A percentile compares a stretch with the other conserved stretches of the same genome.
Conservation (phyloP, 2,888 invertebrate species). For the Cryptus armator region DNA sequence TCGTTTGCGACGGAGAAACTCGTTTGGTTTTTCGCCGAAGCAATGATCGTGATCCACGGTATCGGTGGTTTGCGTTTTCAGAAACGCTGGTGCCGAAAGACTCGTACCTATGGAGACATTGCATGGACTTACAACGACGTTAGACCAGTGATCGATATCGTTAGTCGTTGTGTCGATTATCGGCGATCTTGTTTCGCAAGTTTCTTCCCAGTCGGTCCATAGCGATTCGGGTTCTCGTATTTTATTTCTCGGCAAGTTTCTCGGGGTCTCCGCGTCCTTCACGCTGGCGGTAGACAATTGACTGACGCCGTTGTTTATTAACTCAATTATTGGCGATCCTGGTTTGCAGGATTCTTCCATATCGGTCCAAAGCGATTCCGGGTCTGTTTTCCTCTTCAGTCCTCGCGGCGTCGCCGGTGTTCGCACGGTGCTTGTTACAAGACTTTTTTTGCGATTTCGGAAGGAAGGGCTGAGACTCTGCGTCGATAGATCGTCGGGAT, state of each 20-base stretch:
- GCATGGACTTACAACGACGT: neutral
- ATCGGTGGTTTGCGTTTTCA: neutral
- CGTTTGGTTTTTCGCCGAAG: neutral
- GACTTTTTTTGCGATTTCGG: neutral
- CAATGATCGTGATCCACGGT: slow-evolving; percentile 12
- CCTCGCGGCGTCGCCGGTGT: neutral
- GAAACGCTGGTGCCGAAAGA: neutral
- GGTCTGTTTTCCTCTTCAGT: neutral
- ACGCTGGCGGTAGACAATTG: neutral
- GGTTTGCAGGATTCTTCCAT: neutral
- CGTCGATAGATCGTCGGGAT: slow-evolving; percentile 22
- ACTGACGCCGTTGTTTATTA: neutral
- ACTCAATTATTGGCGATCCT: neutral
- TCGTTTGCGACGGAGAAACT: too few species aligned
- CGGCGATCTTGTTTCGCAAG: neutral
- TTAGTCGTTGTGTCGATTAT: neutral
- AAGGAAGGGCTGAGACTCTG: neutral
- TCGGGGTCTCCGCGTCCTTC: too few species aligned
- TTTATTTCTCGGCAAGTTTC: too few species aligned
- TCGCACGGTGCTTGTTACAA: neutral
- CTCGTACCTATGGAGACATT: slow-evolving; percentile 2
- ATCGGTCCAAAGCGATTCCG: slow-evolving; percentile 11
- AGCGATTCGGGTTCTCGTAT: neutral
- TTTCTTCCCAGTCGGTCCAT: neutral
- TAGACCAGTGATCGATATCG: neutral